Conservation (phyloP, 2,888 invertebrate species). For the Troides oblongomaculatus region DNA sequence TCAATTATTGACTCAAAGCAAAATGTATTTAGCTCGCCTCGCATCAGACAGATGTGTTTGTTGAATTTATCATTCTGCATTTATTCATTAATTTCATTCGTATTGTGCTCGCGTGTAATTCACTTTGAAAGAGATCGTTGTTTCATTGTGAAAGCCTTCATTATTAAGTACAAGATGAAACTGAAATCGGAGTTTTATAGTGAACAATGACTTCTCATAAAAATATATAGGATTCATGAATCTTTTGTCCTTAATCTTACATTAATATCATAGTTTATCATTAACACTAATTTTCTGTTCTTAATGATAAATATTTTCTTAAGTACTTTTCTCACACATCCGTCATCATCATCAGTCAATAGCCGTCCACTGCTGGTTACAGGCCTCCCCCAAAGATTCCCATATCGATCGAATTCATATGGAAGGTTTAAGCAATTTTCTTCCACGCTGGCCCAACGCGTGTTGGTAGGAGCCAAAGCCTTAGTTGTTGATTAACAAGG, state of each 20-base stretch:
- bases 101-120: conserved; percentile 5
- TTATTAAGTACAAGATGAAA: conserved; percentile 5
- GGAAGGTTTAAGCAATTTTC: no score
- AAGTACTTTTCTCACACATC: no score
- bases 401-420: no score
- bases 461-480: no score
- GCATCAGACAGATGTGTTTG: conserved; percentile 4
- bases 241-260: neutral
- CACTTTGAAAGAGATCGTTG: conserved; percentile 3
- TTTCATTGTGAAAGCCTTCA: conserved; percentile 7
- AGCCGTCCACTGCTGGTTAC: no score
- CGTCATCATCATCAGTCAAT: no score
- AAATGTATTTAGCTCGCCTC: conserved; percentile 9
- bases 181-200: neutral
- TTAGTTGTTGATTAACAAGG: no score
- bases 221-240: neutral
- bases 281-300: neutral
- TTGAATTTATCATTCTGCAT: conserved; percentile 8
- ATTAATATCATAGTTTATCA: neutral
- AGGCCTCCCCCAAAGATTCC: no score
- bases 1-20: conserved; percentile 3
- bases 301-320: no score
- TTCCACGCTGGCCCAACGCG: no score
- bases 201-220: neutral
- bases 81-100: conserved; percentile 10